These are phyloP conservation scores for Rhincodon typus DNA, from an alignment of 2,797 vertebrate genomes.

Conservation along the genomic window DNA sequence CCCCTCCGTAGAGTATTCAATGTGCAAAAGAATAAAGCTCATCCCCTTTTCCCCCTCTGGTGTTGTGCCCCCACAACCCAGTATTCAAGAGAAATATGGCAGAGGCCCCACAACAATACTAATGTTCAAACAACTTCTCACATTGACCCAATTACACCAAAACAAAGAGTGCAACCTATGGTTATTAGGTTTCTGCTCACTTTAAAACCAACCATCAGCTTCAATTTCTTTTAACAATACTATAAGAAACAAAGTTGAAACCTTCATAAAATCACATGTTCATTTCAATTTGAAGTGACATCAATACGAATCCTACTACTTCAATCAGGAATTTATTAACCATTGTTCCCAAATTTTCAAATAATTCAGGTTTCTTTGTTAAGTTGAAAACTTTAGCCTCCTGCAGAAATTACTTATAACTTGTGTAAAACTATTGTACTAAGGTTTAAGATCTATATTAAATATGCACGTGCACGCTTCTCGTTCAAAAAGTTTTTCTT, in stretches of 20 bases:
- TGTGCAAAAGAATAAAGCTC: not conserved
- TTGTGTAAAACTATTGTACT: not conserved
- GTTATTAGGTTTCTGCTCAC: too few species aligned
- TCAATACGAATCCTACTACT: not conserved
- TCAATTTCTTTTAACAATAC: not conserved
- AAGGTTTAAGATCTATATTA: not conserved
- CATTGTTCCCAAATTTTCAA: not conserved
- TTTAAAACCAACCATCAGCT: not conserved
- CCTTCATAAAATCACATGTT: not conserved
- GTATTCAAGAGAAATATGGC: not conserved
- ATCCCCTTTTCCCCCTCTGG: not conserved
- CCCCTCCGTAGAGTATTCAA: not conserved
- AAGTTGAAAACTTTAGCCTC: not conserved
- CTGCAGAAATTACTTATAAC: not conserved
- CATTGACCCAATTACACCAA: not conserved
- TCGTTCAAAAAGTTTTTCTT: not conserved
- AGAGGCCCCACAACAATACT: not conserved
- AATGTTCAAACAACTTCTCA: conserved; percentile 8
- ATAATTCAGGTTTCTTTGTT: not conserved
- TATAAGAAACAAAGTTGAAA: not conserved
- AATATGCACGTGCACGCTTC: not conserved
- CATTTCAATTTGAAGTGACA: not conserved
- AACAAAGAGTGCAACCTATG: not conserved
- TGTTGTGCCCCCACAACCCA: too few species aligned
- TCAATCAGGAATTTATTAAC: not conserved